Evolutionary conservation across 2,113 vertebrate genomes (phyloP), one percentile per base, ranked within the genome.

Genomic region (Rhabdomys dilectus): DNA sequence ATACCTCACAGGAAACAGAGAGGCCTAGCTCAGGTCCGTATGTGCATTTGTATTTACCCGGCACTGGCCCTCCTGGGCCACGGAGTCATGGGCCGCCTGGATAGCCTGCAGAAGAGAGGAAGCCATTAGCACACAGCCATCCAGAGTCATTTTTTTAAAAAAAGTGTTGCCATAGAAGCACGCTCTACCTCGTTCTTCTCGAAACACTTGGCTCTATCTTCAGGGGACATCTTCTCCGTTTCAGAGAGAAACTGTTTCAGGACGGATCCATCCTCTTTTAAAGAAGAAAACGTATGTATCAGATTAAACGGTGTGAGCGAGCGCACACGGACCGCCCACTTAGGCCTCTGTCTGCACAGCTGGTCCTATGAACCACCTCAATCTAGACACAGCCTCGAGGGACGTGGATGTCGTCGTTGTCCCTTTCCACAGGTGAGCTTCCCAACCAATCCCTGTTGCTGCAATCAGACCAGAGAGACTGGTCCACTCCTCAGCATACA

Each of bases 201-300:
- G 96, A 99, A 99, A 92, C 98, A 98, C 97, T 99, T 99, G 88
- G 99, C 99, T 97, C 99, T 98, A 62, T 99, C 99, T 95, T 99
- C 99, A 88, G 99, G 98, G 94, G 99, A 99, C 98, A 99, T 97
- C 77, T 98, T 98, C 82, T 98, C 99, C 0, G 99, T 99, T 94
- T 99, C 99, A 89, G 99, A 99, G 17, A 99, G 98, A 97, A 99
- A 99, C 80, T 98, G 99, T 98, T 99, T 99, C 98, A 99, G 97
- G 87, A 98, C 98, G 51, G 99, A 99, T 22, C 98, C 98, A 89
- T 98, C 97, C 81, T 99, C 99, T 99, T 97, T 81, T 91, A 68
- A 64, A n/a, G 91, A 8, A 58, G 82, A 84, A 86, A 16, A 48
- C 16, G 13, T 5, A 75, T 3, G 0, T 1, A 11, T 89, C 62